Evolutionary conservation across 2,888 invertebrate genomes (phyloP).

Genomic region (Zygothrica quintamaculata): DNA sequence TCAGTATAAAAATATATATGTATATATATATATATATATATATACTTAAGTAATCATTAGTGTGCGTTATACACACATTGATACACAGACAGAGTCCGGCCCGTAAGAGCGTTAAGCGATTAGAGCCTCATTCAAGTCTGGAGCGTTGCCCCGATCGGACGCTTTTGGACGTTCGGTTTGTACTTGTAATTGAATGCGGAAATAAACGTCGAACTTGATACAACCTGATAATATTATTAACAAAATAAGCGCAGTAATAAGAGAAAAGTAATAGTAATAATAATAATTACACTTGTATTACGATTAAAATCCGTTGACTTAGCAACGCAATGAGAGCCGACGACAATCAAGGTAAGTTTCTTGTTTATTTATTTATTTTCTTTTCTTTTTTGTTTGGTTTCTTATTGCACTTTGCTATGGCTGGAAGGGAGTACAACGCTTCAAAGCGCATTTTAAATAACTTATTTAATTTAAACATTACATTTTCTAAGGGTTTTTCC

Average conservation of each 20-base stretch:
- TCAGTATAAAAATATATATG: background rate
- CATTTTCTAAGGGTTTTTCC: too few species aligned
- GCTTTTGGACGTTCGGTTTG: conserved; percentile 20
- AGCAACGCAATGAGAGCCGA: conserved; percentile 50
- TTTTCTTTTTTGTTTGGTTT: too few species aligned
- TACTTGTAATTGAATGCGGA: conserved; percentile 36
- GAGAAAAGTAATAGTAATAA: conserved; percentile 6
- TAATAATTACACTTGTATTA: conserved; percentile 1
- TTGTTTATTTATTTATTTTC: too few species aligned
- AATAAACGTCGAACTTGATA: conserved; percentile 19
- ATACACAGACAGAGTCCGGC: conserved; percentile 4
- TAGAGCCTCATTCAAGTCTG: conserved; percentile 99
- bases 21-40: conserved; percentile 6
- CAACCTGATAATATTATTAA: background rate
- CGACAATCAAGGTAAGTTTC: conserved; percentile 50
- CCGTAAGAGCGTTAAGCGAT: conserved; percentile 97
- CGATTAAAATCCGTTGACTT: conserved; percentile 11
- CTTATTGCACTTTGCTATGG: background rate
- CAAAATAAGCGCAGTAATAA: too few species aligned
- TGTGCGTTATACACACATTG: too few species aligned
- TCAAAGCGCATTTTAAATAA: too few species aligned
- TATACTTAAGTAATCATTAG: too few species aligned
- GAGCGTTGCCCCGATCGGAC: conserved; percentile 89
- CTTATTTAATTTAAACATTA: too few species aligned
- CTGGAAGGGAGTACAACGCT: background rate